A percentile compares a stretch with the other conserved stretches of the same genome.
phyloP scores from a whole-genome alignment of 2,797 vertebrate species.

The Hylomyscus alleni region DNA sequence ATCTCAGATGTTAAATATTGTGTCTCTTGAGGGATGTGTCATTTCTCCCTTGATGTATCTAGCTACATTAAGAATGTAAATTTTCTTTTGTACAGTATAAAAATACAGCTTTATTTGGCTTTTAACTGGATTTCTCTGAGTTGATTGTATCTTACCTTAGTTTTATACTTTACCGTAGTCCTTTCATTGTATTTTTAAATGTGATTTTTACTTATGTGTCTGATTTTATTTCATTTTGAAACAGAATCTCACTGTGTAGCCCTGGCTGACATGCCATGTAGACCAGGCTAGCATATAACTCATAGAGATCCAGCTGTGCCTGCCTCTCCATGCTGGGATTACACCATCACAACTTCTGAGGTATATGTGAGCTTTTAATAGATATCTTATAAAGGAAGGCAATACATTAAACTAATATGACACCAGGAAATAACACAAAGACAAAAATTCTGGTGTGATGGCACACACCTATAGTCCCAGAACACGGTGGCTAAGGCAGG shows the following conservation, averaged over 20 bases:
- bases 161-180: constrained; percentile 56
- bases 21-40: constrained; percentile 89
- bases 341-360: background rate
- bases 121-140: constrained; percentile 73
- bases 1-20: constrained; percentile 98
- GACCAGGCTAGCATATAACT: background rate
- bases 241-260: background rate
- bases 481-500: background rate
- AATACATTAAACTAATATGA: constrained; percentile 51
- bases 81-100: constrained; percentile 70
- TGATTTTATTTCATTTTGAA: background rate
- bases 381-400: constrained; percentile 48
- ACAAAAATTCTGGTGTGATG: background rate
- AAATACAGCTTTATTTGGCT: constrained; percentile 84
- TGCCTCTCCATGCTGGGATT: background rate
- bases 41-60: constrained; percentile 69
- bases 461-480: background rate
- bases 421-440: constrained; percentile 46
- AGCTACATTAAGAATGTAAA: constrained; percentile 79
- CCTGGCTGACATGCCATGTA: background rate
- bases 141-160: constrained; percentile 72
- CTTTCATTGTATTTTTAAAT: constrained; percentile 65
- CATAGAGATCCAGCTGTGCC: background rate
- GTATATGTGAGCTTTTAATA: constrained; percentile 20
- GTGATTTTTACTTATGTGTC: constrained; percentile 44